A percentile compares a stretch with the other conserved stretches of the same genome.
These are phyloP conservation scores for Brachypalpus laphriformis DNA, from an alignment of 2,888 invertebrate genomes.

Conservation along the genomic window DNA sequence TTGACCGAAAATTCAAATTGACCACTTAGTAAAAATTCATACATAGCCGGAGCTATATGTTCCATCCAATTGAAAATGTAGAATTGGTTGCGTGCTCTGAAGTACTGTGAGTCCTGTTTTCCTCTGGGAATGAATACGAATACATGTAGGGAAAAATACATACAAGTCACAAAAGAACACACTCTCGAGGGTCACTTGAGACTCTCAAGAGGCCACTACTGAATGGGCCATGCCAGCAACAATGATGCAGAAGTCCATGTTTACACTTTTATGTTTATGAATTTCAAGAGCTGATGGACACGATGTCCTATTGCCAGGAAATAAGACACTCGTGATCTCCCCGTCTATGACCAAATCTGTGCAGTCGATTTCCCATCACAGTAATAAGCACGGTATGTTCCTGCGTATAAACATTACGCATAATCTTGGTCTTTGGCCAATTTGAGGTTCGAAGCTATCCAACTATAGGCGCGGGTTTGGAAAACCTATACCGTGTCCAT, in stretches of 20 bases:
- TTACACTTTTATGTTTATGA: constrained; percentile 64
- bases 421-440: constrained; percentile 67
- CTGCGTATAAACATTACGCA: constrained; percentile 66
- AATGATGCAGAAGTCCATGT: constrained; percentile 60
- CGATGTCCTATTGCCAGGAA: background rate
- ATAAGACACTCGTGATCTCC: background rate
- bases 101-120: constrained; percentile 35
- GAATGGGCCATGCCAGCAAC: constrained; percentile 43
- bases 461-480: constrained; percentile 22
- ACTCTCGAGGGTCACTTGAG: constrained; percentile 71
- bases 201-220: constrained; percentile 68
- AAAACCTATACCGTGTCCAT: constrained; percentile 52
- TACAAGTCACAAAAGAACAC: constrained; percentile 66
- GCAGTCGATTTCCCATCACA: constrained; percentile 50
- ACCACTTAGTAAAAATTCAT: constrained; percentile 52
- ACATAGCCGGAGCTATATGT: background rate
- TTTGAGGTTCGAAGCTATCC: constrained; percentile 53
- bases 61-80: constrained; percentile 16
- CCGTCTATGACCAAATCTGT: constrained; percentile 39
- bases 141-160: constrained; percentile 43
- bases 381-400: constrained; percentile 69
- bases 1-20: constrained; percentile 66
- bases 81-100: constrained; percentile 27
- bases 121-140: constrained; percentile 50
- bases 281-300: constrained; percentile 51